Conservation (phyloP, 1,140 invertebrate genomes). For the Propsilocerus akamusi region DNA sequence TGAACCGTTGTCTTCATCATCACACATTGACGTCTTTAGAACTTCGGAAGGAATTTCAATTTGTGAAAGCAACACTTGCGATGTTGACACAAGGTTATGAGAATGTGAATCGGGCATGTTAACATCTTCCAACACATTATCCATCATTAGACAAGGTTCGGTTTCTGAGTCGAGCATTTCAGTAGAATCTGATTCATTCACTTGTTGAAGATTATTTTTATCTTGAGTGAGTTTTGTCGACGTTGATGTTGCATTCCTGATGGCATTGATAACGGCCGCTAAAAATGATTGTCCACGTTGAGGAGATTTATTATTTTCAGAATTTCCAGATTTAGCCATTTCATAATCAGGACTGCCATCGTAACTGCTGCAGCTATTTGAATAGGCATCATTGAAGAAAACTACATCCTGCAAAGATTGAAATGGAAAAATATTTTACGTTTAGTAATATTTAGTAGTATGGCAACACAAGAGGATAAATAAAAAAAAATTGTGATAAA, state of each 20-base stretch:
- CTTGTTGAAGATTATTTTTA: background rate
- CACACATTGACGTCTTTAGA: conserved; percentile 10
- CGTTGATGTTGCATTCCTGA: conserved; percentile 35
- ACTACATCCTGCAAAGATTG: conserved; percentile 38
- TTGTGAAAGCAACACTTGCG: conserved; percentile 21
- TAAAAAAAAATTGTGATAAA: no score
- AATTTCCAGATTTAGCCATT: conserved; percentile 14
- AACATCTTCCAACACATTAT: conserved; percentile 47
- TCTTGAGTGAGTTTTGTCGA: conserved; percentile 12
- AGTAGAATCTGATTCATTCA: conserved; percentile 30
- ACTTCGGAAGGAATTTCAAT: conserved; percentile 21
- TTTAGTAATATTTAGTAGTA: background rate
- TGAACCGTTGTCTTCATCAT: conserved; percentile 33
- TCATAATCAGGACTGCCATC: conserved; percentile 37
- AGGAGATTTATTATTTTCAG: conserved; percentile 26
- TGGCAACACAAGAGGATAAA: background rate
- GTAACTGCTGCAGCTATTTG: conserved; percentile 34
- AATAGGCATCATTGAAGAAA: conserved; percentile 54
- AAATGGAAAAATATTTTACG: no score
- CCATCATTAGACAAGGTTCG: conserved; percentile 59
- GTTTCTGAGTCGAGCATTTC: conserved; percentile 58
- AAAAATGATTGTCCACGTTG: conserved; percentile 42
- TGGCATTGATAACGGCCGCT: conserved; percentile 44
- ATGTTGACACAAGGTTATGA: conserved; percentile 45
- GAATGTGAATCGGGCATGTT: conserved; percentile 40